Evolutionary conservation across 1,140 invertebrate species (phyloP), one percentile per base, ranked within the genome.

Genomic region (Drosophila setifemur): DNA sequence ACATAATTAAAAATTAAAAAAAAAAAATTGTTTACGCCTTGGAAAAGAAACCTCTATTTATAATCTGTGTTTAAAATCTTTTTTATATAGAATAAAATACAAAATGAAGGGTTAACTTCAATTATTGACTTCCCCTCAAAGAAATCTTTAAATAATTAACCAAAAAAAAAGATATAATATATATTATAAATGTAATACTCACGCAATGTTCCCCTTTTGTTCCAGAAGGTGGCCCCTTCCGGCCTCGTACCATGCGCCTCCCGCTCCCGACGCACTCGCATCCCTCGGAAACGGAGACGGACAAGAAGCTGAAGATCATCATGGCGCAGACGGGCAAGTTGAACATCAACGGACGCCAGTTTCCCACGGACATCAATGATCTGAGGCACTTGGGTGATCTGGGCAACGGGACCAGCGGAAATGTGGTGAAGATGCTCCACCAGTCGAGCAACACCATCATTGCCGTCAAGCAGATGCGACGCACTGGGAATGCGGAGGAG

Each of bases 391-490:
- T 98, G 26, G 96, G 97, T 5, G 97, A 98, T 90, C 92, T 99
- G 37, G 98, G 98, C 53, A 97, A 96, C 91, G 98, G 98, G 3
- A 98, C 97, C 4, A 99, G 97, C 91, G 98, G 98, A n/a, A 97
- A 98, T 91, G 98, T 99, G 5, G 96, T 98, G 1, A 98, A 98
- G 92, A 99, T 99, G 98, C 91, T 94, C 64, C 98, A 99, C 91
- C 95, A 94, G 90, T 94, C 94, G 6, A 97, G 96, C 69, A 93
- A 93, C 16, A 94, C 94, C 78, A 93, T 97, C 23, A 97, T 99
- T 88, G 98, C 98, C 64, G 98, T 99, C 0, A 99, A 99, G 95
- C 97, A 99, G 96, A 99, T 99, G 98, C 93, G 98, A 61, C 93
- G 98, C 31, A 98, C 97, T 6, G 97, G 98, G 8, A 99, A 99